Percentiles rank a stretch among this genome's conserved stretches.
phyloP scores from a whole-genome alignment of 2,797 vertebrate species.

The Dermochelys coriacea region DNA sequence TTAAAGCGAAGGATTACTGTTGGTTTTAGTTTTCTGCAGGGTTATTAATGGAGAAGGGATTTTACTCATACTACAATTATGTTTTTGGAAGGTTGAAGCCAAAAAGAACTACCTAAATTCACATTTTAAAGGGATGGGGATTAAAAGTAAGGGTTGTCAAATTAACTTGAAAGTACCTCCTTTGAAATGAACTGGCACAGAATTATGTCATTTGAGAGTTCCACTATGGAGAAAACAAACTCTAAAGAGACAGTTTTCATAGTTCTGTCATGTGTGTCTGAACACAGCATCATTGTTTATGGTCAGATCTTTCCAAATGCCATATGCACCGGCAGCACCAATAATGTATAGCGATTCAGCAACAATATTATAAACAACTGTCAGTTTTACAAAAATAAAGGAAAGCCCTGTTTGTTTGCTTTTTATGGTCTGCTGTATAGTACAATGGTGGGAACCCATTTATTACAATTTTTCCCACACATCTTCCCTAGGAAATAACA shows the following conservation, averaged over 20 bases:
- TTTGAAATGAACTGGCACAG: neutral
- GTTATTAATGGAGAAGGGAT: neutral
- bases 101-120: neutral
- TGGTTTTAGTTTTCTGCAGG: neutral
- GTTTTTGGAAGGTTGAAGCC: neutral
- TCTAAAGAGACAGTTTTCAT: neutral
- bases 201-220: neutral
- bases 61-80: neutral
- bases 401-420: slow-evolving; percentile 71
- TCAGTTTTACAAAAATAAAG: slow-evolving; percentile 66
- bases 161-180: neutral
- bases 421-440: slow-evolving; percentile 64
- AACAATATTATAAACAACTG: slow-evolving; percentile 7
- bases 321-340: neutral
- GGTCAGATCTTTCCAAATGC: neutral
- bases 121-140: neutral
- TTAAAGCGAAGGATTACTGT: neutral
- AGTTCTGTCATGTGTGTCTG: neutral
- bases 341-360: neutral
- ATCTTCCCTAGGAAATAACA: slow-evolving; percentile 70
- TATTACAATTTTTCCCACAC: slow-evolving; percentile 75
- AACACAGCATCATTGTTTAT: neutral
- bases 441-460: slow-evolving; percentile 81
- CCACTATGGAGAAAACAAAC: neutral
- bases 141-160: neutral